Conservation (phyloP, 1,140 invertebrate species). For the Lineus longissimus region DNA sequence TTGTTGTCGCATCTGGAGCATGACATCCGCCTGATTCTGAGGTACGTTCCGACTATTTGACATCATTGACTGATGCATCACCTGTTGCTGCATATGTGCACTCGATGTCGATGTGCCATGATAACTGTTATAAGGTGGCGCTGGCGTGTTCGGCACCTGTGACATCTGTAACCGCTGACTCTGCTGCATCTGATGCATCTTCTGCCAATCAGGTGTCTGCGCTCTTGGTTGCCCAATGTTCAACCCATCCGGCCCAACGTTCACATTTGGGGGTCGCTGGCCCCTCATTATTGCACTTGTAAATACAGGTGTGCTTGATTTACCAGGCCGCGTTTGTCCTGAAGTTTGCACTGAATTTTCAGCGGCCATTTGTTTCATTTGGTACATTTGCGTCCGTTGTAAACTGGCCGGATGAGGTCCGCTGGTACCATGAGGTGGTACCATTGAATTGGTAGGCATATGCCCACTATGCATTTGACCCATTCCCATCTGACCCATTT, state of each 20-base stretch:
- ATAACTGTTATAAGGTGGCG: neutral
- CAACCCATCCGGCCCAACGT: slow-evolving; percentile 54
- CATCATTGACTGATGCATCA: slow-evolving; percentile 10
- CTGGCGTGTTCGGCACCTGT: neutral
- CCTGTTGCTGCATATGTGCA: slow-evolving; percentile 3
- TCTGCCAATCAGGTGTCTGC: slow-evolving; percentile 12
- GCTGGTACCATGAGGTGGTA: neutral
- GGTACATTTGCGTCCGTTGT: neutral
- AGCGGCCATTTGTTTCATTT: neutral
- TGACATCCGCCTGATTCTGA: neutral
- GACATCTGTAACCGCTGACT: slow-evolving; percentile 2
- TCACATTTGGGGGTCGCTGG: slow-evolving; percentile 54
- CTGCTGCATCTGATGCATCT: neutral
- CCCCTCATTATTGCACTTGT: slow-evolving; percentile 51
- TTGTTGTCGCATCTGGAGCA: slow-evolving; percentile 8
- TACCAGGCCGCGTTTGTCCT: slow-evolving; percentile 1
- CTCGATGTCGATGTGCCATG: neutral
- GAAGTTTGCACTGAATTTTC: neutral
- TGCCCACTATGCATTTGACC: neutral
- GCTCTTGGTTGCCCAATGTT: slow-evolving; percentile 49
- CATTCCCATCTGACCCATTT: neutral
- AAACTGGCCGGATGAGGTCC: neutral
- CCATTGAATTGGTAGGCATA: too few relatives aligned
- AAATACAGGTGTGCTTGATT: slow-evolving; percentile 29
- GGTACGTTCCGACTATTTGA: neutral